A percentile compares a stretch with the other conserved stretches of the same genome.
Evolutionary conservation across 2,113 vertebrate genomes (phyloP).

Genomic region (Toxotes chatareus): DNA sequence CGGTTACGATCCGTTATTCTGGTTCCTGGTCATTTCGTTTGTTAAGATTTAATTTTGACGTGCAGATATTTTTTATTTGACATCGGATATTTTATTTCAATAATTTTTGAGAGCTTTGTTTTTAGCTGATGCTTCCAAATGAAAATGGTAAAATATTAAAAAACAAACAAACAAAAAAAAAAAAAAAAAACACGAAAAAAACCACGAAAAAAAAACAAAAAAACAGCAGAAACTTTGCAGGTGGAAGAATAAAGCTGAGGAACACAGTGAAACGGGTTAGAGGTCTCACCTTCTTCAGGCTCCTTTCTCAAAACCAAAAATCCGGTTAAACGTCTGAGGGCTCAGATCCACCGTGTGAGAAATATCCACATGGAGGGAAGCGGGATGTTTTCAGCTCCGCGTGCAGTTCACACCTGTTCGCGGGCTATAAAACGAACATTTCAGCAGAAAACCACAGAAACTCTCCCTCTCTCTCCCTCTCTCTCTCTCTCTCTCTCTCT

Average conservation of each 20-base stretch:
- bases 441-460: background rate
- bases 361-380: conserved; percentile 70
- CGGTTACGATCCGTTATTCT: background rate
- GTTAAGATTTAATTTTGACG: background rate
- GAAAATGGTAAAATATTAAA: no score
- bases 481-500: conserved; percentile 77
- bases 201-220: background rate
- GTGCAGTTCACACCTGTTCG: background rate
- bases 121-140: no score
- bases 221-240: no score
- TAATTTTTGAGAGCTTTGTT: background rate
- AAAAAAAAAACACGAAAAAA: no score
- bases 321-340: conserved; percentile 30
- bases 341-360: conserved; percentile 41
- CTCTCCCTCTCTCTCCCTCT: conserved; percentile 64
- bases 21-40: no score
- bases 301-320: conserved; percentile 6
- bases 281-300: conserved; percentile 59
- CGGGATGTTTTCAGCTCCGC: background rate
- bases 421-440: background rate
- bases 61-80: no score
- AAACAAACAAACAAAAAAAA: background rate
- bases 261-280: no score
- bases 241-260: no score
- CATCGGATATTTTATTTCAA: background rate